Conservation (phyloP, 2,888 invertebrate species). For the Dynastes maya region DNA sequence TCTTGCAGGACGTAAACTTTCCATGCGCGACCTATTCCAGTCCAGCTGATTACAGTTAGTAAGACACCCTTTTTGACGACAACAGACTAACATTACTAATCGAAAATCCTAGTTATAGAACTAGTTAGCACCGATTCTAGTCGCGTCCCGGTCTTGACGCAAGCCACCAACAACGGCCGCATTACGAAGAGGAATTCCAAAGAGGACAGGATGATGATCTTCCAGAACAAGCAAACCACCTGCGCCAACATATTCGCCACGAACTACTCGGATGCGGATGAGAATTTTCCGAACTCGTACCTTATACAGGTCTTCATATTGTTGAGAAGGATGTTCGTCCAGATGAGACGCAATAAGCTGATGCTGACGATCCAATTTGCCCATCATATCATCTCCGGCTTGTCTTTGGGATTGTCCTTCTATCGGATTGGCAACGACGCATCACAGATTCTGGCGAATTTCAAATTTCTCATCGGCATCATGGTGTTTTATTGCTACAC, state of each 20-base stretch:
- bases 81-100: not conserved
- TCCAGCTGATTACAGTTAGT: conserved; percentile 79
- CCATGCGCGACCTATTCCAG: conserved; percentile 83
- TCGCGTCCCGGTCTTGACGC: not conserved
- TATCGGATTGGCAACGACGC: conserved; percentile 48
- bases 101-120: conserved; percentile 42
- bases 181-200: not conserved
- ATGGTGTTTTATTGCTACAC: conserved; percentile 49
- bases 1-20: conserved; percentile 75
- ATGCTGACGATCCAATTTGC: conserved; percentile 45
- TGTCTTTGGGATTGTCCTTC: conserved; percentile 41
- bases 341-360: conserved; percentile 47
- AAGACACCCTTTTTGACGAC: not conserved
- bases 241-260: not conserved
- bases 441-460: conserved; percentile 37
- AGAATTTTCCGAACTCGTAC: conserved; percentile 42
- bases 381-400: conserved; percentile 47
- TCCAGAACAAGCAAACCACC: not conserved
- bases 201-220: not conserved
- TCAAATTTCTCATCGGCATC: conserved; percentile 44
- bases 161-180: conserved; percentile 11
- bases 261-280: not conserved
- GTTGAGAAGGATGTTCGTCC: conserved; percentile 43
- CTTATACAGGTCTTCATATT: conserved; percentile 37
- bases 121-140: conserved; percentile 19